These are phyloP conservation scores for Nomada goodeniana DNA, from an alignment of 2,888 invertebrate genomes.

Conservation along the genomic window DNA sequence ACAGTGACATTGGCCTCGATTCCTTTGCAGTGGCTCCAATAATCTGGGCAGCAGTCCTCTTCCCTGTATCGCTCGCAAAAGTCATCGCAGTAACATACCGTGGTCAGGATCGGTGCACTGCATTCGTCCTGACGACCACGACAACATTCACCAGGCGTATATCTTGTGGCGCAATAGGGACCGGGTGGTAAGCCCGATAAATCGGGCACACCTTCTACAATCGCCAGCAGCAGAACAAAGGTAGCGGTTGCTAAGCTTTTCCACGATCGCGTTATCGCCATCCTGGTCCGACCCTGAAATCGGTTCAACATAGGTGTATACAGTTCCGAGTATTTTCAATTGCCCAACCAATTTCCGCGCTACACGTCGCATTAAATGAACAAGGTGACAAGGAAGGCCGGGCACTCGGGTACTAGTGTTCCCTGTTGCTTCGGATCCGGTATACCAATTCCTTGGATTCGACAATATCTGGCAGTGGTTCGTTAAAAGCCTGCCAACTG, in stretches of 20 bases:
- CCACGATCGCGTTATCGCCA: slow-evolving; percentile 68
- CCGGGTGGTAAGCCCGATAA: slow-evolving; percentile 86
- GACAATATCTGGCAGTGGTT: slow-evolving; percentile 58
- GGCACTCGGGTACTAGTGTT: background rate
- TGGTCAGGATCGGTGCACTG: slow-evolving; percentile 91
- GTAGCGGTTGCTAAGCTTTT: slow-evolving; percentile 50
- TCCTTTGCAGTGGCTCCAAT: slow-evolving; percentile 89
- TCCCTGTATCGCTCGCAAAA: slow-evolving; percentile 92
- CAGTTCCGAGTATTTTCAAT: too few relatives aligned
- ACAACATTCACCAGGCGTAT: slow-evolving; percentile 88
- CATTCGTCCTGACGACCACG: slow-evolving; percentile 91
- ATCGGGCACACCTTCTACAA: slow-evolving; percentile 72
- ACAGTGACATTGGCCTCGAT: slow-evolving; percentile 71
- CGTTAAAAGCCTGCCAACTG: slow-evolving; percentile 51
- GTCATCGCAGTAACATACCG: slow-evolving; percentile 97
- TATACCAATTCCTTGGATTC: slow-evolving; percentile 43
- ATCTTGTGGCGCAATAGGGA: slow-evolving; percentile 86
- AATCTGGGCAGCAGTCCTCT: slow-evolving; percentile 98
- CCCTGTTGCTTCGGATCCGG: slow-evolving; percentile 20
- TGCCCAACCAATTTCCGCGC: too few relatives aligned
- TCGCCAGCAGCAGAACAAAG: slow-evolving; percentile 58
- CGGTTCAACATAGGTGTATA: background rate
- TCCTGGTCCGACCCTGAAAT: background rate
- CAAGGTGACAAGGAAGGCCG: background rate
- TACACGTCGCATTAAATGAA: too few relatives aligned